Base-by-base conservation (phyloP, 2,113 vertebrate species). In the Connochaetes taurinus region DNA sequence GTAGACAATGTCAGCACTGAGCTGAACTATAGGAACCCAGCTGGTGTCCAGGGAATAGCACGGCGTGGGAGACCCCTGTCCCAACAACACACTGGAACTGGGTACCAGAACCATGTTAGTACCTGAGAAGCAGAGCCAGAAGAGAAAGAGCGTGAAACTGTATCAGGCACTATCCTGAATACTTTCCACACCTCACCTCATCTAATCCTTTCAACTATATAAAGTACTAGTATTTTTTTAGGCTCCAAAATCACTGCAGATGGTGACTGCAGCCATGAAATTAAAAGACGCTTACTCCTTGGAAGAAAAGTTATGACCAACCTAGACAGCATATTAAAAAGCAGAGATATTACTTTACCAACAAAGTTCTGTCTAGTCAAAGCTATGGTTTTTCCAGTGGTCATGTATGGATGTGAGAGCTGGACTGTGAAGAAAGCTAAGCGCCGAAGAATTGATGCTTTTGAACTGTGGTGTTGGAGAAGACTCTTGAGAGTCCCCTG, bases 61-160 rank as follows among this genome's bases (percentile, higher is more conserved):
- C 0, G 0, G 3, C 4, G 11, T 52, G 47, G 45, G 31, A 50
- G 47, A 50, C 45, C 17, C 31, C 5, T 8, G 2, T 50, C 10
- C 80, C 31, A 19, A 16, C 11, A 33, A 82, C 47, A 82, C 47
- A 82, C 5, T 82, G 80, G 47, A 82, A 82, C 10, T 82, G 17
- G 47, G 80, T n/a, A 33, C 14, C 47, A 82, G 80, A 81, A 52
- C 47, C 47, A 82, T 82, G 23, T n/a, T 12, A 81, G 80, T 23
- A 23, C 10, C 31, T 82, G 53, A 52, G 27, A 86, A 52, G 57
- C 85, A n/a, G 47, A 76, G 45, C 9, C 0, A 31, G 82, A 58
- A 43, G 76, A 50, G 67, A 55, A 62, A 15, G 15, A 6, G 1
- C 23, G 14, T 5, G 36, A 43, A 33, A 36, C 31, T n/a, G 31